A percentile compares a stretch with the other conserved stretches of the same genome.
Conservation (phyloP, 2,113 vertebrate species). For the Astur gentilis region DNA sequence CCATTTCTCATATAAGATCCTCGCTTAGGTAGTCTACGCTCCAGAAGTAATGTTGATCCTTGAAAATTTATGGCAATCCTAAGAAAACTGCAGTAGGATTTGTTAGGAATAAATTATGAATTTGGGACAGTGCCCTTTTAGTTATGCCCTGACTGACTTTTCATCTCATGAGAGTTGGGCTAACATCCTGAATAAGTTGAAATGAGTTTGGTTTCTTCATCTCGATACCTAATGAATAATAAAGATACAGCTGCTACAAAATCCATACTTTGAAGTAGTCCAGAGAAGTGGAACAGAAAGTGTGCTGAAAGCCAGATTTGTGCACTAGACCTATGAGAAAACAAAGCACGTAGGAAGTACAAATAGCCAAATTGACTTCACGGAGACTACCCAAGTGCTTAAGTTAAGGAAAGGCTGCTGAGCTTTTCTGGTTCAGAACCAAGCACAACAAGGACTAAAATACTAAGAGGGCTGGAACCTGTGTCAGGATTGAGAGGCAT, state of each 20-base stretch:
- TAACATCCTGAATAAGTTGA: neutral
- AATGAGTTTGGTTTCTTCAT: neutral
- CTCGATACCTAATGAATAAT: neutral
- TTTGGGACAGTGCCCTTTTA: neutral
- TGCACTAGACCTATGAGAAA: neutral
- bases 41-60: slow-evolving; percentile 4
- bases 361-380: neutral
- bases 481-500: neutral
- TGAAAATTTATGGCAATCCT: slow-evolving; percentile 27
- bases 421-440: neutral
- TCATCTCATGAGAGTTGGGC: neutral
- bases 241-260: neutral
- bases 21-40: neutral
- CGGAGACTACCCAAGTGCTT: neutral
- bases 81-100: slow-evolving; percentile 27
- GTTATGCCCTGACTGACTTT: neutral
- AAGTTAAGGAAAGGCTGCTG: neutral
- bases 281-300: neutral
- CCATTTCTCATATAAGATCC: neutral
- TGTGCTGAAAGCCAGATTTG: neutral
- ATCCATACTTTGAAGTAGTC: neutral
- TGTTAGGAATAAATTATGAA: slow-evolving; percentile 34
- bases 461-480: neutral
- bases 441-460: neutral
- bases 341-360: neutral